These are phyloP conservation scores for Amyelois transitella DNA, from an alignment of 1,140 invertebrate genomes.

Conservation along the genomic window DNA sequence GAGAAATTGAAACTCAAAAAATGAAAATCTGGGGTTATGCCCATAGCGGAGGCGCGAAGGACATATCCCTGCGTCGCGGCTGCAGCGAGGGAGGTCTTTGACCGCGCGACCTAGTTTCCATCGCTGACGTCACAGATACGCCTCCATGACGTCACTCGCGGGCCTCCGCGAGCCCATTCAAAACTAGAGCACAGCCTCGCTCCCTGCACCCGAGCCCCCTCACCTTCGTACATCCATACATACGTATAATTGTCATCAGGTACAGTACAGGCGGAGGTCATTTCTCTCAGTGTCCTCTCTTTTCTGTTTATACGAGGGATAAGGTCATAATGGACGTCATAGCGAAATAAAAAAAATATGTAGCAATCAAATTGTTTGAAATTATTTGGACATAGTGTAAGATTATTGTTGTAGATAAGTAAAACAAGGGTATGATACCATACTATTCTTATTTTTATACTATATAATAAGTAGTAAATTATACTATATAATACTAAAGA, in stretches of 20 bases:
- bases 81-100: constrained; percentile 51
- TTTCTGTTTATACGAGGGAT: constrained; percentile 28
- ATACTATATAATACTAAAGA: too few species aligned
- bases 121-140: constrained; percentile 62
- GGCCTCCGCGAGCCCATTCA: constrained; percentile 61
- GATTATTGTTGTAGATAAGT: constrained; percentile 4
- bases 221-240: constrained; percentile 26
- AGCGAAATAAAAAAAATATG: constrained; percentile 1
- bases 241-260: constrained; percentile 26
- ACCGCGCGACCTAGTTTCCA: constrained; percentile 59
- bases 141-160: constrained; percentile 61
- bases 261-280: constrained; percentile 32
- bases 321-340: constrained; percentile 26
- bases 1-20: background rate
- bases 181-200: constrained; percentile 60
- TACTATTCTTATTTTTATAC: too few species aligned
- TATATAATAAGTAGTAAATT: too few species aligned
- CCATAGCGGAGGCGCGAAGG: constrained; percentile 24
- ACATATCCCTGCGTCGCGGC: constrained; percentile 27
- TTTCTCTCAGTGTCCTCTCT: constrained; percentile 36
- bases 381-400: background rate
- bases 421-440: too few species aligned
- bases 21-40: constrained; percentile 10
- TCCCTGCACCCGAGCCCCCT: constrained; percentile 25
- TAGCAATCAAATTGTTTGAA: background rate